Base-by-base conservation (phyloP, 1,140 invertebrate genomes). In the Carposina sasakii region DNA sequence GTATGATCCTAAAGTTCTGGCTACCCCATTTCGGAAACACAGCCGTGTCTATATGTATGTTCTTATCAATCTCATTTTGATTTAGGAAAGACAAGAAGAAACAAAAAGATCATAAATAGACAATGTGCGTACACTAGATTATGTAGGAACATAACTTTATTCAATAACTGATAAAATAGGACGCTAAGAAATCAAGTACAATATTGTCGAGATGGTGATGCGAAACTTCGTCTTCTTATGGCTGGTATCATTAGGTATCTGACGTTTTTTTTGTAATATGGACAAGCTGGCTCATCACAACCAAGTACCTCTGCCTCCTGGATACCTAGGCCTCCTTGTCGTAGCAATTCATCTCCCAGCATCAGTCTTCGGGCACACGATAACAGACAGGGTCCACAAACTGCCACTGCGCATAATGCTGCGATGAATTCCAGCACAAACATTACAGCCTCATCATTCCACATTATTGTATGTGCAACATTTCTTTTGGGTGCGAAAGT, bases 251-350 rank as follows among this genome's bases (percentile, higher is more conserved):
- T 71, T 5, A 83, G 63, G 24, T 71, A 79, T 13, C 61, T 57
- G 10, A 73, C 49, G 37, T 83, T 83, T 50, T 81, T 76, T 48
- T 79, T 83, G 71, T 83, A 83, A 43, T 83, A 83, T 0, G 79
- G 79, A 21, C 79, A 83, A 2, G 67, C 59, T 10, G 79, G 79
- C 41, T 79, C 79, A 31, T 83, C 79, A 48, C 79, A 83, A 4
- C 79, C 79, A 8, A 75, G 26, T n/a, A 83, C 67, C 37, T 79
- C 76, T 1, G 77, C 72, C 46, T 77, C 76, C 20, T 53, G 68
- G 9, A 77, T 36, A 0, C 45, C 42, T 20, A 52, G 55, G 0
- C 64, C 67, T 4, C 66, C 63, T 34, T 57, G 53, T 1, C 65
- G 63, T 19, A 81, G 37, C 12, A 74, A 26, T 26, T 79, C 76